phyloP scores from a whole-genome alignment of 2,797 vertebrate genomes.

The Chloroceryle inda region DNA sequence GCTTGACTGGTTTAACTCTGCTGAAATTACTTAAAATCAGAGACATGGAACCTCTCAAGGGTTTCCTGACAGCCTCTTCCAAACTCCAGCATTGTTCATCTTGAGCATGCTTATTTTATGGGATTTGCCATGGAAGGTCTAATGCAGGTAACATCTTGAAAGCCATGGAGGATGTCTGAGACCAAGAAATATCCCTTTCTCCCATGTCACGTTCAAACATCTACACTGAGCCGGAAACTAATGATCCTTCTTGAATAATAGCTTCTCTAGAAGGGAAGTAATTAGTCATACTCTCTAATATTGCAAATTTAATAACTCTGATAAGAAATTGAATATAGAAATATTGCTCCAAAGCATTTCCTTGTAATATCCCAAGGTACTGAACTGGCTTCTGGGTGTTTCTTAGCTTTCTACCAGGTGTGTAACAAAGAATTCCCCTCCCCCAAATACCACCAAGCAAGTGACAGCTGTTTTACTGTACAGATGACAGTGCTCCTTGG shows the following conservation, averaged over 20 bases:
- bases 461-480: background rate
- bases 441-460: background rate
- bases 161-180: background rate
- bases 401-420: background rate
- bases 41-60: background rate
- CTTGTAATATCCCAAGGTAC: background rate
- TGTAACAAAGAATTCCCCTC: conserved; percentile 1
- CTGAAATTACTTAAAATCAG: background rate
- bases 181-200: background rate
- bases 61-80: background rate
- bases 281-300: conserved; percentile 56
- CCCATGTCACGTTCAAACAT: background rate
- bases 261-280: conserved; percentile 37
- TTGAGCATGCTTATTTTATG: background rate
- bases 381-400: background rate
- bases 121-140: background rate
- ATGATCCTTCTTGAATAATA: conserved; percentile 48
- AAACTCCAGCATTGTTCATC: background rate
- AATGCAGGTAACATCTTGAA: background rate
- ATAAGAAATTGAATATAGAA: conserved; percentile 32
- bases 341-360: background rate
- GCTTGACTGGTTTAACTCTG: background rate
- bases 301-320: conserved; percentile 14
- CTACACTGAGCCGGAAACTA: conserved; percentile 12
- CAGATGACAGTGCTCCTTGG: background rate